Evolutionary conservation across 2,888 invertebrate genomes (phyloP), one percentile per base, ranked within the genome.

Genomic region (Theretra japonica): DNA sequence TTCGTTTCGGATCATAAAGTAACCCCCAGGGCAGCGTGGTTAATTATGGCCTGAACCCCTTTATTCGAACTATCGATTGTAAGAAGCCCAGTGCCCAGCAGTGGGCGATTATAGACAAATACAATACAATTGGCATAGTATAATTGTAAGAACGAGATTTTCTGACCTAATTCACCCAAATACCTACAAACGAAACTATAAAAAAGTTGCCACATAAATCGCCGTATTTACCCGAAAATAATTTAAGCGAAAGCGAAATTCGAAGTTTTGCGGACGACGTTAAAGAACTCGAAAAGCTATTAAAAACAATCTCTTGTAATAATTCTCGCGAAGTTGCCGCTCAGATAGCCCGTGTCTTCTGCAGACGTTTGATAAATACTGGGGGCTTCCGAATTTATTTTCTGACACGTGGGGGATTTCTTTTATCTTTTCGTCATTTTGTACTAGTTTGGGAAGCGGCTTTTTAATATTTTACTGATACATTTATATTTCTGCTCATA

Each of bases 251-350:
- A 68, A 71, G 57, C 60, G 62, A 58, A 70, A 19, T 62, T 70
- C 72, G 23, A 65, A 65, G 48, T 50, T 19, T 59, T 72, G 48
- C 17, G 65, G 48, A 23, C n/a, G 8, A 65, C 41, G 65, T 48
- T 65, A 65, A 69, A 70, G 72, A 65, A 58, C 68, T 69, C 58
- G 86, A 84, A 86, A 87, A 84, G 78, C 87, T 82, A 91, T 91
- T 90, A 89, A 88, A 90, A 90, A 89, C 90, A 92, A 91, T 90
- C 86, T 77, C 80, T 58, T 78, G 86, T 86, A 84, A 88, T 90
- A 89, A 87, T 84, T 88, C 83, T 77, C 68, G 75, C 71, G 73
- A 77, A 77, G 75, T 78, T 80, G 73, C 72, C 76, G 78, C 72
- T 78, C 72, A 65, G 68, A 72, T 77, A 81, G 80, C 78, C 79